These are phyloP conservation scores for Philereme vetulata DNA, from an alignment of 2,888 invertebrate species.

Conservation along the genomic window DNA sequence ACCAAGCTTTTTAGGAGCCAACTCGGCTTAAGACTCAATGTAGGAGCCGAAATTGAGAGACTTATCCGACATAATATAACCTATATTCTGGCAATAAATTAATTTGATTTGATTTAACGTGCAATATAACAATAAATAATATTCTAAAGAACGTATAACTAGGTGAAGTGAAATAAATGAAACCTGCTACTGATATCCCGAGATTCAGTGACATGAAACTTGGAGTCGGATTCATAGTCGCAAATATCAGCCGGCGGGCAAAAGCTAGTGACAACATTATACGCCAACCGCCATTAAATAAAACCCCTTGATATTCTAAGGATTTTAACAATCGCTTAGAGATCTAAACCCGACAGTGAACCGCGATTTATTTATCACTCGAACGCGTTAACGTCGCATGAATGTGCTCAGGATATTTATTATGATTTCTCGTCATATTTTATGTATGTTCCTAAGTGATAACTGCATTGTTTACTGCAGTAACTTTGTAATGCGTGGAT, in stretches of 20 bases:
- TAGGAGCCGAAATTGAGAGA: too few relatives aligned
- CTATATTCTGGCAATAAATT: too few relatives aligned
- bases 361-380: conserved; percentile 60
- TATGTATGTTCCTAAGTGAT: conserved; percentile 28
- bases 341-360: conserved; percentile 55
- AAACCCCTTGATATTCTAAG: conserved; percentile 66
- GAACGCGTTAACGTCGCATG: conserved; percentile 62
- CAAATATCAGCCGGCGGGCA: conserved; percentile 46
- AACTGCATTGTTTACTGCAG: conserved; percentile 18
- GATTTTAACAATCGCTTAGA: conserved; percentile 65
- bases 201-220: background rate
- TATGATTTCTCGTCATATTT: conserved; percentile 53
- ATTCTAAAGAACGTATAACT: too few relatives aligned
- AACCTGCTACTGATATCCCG: background rate
- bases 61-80: too few relatives aligned
- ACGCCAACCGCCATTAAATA: conserved; percentile 66
- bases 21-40: too few relatives aligned
- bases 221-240: conserved; percentile 24
- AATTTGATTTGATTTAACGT: too few relatives aligned
- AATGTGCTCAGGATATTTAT: conserved; percentile 61
- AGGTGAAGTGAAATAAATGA: conserved; percentile 1
- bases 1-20: too few relatives aligned
- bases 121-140: too few relatives aligned
- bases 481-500: background rate
- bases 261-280: conserved; percentile 56